Conservation (phyloP, 1,140 invertebrate species). For the Liolophura sinensis region DNA sequence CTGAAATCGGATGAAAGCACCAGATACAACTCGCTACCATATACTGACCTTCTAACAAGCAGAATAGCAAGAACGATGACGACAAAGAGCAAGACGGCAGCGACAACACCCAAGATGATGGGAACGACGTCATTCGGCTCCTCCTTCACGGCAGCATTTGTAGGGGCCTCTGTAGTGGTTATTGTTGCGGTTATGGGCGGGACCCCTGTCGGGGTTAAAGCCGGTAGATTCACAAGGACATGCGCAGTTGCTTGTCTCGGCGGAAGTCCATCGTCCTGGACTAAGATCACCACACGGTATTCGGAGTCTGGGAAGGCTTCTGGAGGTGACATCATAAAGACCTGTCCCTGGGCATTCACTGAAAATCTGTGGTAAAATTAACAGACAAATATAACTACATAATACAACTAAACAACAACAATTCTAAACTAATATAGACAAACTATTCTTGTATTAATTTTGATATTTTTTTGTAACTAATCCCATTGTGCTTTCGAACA, state of each 20-base stretch:
- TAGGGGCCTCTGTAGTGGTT: neutral
- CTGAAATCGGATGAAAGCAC: no score
- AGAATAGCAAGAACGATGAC: constrained; percentile 33
- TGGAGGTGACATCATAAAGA: constrained; percentile 11
- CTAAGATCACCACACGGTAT: constrained; percentile 28
- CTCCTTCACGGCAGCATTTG: constrained; percentile 11
- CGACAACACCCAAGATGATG: constrained; percentile 30
- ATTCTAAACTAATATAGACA: no score
- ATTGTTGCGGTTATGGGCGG: no score
- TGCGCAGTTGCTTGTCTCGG: constrained; percentile 18
- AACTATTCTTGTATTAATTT: no score
- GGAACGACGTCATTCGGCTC: constrained; percentile 19
- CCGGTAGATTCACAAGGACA: constrained; percentile 28
- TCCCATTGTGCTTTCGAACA: no score
- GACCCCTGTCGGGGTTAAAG: neutral
- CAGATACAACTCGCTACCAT: no score
- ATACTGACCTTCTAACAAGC: constrained; percentile 29
- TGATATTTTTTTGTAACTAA: no score
- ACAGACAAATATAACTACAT: no score
- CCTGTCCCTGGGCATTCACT: constrained; percentile 14
- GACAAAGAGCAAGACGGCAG: constrained; percentile 28
- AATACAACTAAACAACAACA: no score
- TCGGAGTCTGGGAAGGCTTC: constrained; percentile 14
- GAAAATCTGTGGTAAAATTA: constrained; percentile 18
- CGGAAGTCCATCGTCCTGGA: constrained; percentile 26